Base-by-base conservation (phyloP, 2,888 invertebrate genomes). In the Gari tellinella region DNA sequence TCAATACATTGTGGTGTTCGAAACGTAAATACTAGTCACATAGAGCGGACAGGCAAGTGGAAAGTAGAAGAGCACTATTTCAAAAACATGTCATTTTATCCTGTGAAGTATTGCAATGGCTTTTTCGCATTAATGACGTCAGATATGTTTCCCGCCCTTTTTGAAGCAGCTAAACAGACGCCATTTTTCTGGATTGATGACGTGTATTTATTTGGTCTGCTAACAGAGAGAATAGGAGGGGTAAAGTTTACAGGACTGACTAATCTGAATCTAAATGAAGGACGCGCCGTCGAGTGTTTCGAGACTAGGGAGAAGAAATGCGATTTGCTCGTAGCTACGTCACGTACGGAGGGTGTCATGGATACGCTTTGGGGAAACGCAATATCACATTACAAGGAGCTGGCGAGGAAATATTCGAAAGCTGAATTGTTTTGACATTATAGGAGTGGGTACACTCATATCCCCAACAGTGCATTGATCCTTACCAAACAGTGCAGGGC, bases 211-310 rank as follows among this genome's bases (percentile, higher is more conserved):
- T 90, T 87, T 41, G 91, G 91, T 10, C 63, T 90, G 17, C 78
- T 91, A 19, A 85, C 88, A 1, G 67, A 80, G 23, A 89, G 88
- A 56, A 82, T 89, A 7, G 81, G 83, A 1, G 61, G 78, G 8
- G 79, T 88, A 7, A 80, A 63, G 2, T 86, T 83, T 64, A 64
- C 79, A n/a, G 67, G 82, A 45, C 60, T 98, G 80, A 93, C 97
- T 92, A 97, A 97, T 92, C 97, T 98, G 68, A 97, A 97, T 5
- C 93, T 98, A 56, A 97, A 97, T 49, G 67, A 79, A 55, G 77
- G 78, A 12, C 38, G 52, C 2, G 84, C 85, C 1, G 41, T 82
- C 1, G 37, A 76, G 15, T 85, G 85, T 68, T 87, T 80, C 63
- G 63, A 75, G 10, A 63, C 69, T 1, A 68, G 66, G 23, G 65